Evolutionary conservation across 2,888 invertebrate species (phyloP).

Genomic region (Xestia c-nigrum): DNA sequence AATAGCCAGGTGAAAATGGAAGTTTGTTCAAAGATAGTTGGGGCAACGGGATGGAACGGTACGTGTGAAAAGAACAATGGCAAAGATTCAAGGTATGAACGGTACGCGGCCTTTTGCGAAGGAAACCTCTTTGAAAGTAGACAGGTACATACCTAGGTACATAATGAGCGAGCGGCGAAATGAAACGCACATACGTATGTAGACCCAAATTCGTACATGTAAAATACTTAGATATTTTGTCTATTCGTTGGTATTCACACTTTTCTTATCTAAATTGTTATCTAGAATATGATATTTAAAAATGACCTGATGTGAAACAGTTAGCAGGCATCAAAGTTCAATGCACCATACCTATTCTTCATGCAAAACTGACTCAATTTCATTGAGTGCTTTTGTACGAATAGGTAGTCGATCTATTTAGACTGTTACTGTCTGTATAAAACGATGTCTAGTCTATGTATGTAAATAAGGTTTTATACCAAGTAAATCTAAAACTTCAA

Average conservation of each 20-base stretch:
- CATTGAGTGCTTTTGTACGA: conserved; percentile 34
- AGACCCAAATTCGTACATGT: background rate
- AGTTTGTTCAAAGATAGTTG: conserved; percentile 41
- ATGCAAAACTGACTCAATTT: conserved; percentile 26
- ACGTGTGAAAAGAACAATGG: conserved; percentile 53
- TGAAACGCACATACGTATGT: background rate
- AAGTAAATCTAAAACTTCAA: conserved; percentile 7
- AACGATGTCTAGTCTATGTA: conserved; percentile 22
- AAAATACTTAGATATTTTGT: background rate
- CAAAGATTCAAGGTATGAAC: conserved; percentile 32
- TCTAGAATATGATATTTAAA: background rate
- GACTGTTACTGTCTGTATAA: conserved; percentile 21
- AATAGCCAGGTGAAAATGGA: conserved; percentile 31
- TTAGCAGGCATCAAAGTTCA: conserved; percentile 17
- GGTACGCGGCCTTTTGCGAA: conserved; percentile 34
- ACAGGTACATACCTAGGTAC: conserved; percentile 3
- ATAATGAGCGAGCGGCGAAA: background rate
- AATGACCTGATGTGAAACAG: background rate
- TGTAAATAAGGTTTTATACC: conserved; percentile 17
- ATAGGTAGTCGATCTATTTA: conserved; percentile 33
- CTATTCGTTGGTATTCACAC: too few species aligned
- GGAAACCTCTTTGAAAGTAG: conserved; percentile 30
- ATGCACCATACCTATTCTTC: conserved; percentile 15
- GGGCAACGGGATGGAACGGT: conserved; percentile 4
- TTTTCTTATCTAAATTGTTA: background rate